Percentiles rank a stretch among this genome's conserved stretches.
phyloP scores from a whole-genome alignment of 1,140 invertebrate genomes.

The Colletes gigas region DNA sequence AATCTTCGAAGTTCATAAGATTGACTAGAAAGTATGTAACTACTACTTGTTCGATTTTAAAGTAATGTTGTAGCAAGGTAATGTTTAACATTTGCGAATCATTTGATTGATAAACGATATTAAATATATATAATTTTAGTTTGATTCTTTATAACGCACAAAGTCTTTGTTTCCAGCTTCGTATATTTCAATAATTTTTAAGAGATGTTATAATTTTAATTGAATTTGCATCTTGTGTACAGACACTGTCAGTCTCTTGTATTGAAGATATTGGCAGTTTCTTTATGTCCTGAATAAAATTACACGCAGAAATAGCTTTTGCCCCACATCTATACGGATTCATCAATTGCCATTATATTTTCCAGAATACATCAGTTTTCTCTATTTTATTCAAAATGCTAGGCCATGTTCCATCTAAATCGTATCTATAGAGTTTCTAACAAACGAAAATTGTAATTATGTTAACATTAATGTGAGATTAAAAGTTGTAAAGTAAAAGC shows the following conservation, averaged over 20 bases:
- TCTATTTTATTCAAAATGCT: slow-evolving; percentile 46
- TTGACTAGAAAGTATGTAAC: slow-evolving; percentile 27
- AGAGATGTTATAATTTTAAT: slow-evolving; percentile 16
- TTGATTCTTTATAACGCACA: slow-evolving; percentile 30
- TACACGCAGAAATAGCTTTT: slow-evolving; percentile 36
- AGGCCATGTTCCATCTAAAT: slow-evolving; percentile 56
- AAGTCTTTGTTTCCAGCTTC: slow-evolving; percentile 5
- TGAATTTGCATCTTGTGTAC: slow-evolving; percentile 34
- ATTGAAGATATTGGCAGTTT: slow-evolving; percentile 67
- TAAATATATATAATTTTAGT: slow-evolving; percentile 16
- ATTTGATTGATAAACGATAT: slow-evolving; percentile 21
- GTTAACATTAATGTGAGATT: slow-evolving; percentile 36
- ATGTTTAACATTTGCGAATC: slow-evolving; percentile 2
- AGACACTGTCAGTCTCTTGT: slow-evolving; percentile 67
- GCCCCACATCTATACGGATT: slow-evolving; percentile 1
- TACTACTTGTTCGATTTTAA: slow-evolving; percentile 13
- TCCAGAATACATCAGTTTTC: slow-evolving; percentile 15
- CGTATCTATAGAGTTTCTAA: slow-evolving; percentile 31
- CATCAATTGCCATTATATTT: slow-evolving; percentile 28
- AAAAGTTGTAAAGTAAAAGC: slow-evolving; percentile 65
- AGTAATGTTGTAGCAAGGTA: slow-evolving; percentile 25
- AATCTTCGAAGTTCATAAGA: neutral
- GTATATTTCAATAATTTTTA: slow-evolving; percentile 21
- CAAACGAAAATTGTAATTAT: slow-evolving; percentile 11
- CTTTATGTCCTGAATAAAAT: slow-evolving; percentile 55